Conservation (phyloP, 1,140 invertebrate species). For the Lordiphosa collinella region DNA sequence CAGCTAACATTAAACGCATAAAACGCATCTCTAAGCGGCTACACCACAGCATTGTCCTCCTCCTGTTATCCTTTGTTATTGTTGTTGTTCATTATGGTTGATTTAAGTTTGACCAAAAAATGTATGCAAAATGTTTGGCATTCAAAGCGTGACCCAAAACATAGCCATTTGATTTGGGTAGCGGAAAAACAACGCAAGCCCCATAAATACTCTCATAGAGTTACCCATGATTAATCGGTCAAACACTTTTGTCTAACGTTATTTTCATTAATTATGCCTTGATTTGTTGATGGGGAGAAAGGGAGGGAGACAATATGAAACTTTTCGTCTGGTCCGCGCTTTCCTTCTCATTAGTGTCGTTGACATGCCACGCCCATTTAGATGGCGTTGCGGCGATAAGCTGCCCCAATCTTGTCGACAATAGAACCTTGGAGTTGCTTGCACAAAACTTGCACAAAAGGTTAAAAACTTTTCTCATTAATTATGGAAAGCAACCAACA, state of each 20-base stretch:
- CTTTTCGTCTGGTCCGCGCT: conserved; percentile 18
- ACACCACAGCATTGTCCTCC: background rate
- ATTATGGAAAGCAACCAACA: conserved; percentile 42
- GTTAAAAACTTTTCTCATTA: conserved; percentile 63
- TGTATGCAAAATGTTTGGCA: conserved; percentile 12
- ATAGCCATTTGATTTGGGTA: background rate
- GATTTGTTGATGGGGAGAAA: conserved; percentile 5
- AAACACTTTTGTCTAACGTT: conserved; percentile 33
- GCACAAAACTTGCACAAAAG: conserved; percentile 57
- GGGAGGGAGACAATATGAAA: background rate
- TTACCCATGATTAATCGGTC: conserved; percentile 37
- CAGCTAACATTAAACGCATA: background rate
- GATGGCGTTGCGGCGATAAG: conserved; percentile 57
- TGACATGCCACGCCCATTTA: conserved; percentile 48
- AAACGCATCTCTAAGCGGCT: conserved; percentile 2
- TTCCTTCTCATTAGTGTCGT: conserved; percentile 40
- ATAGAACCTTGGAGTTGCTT: conserved; percentile 20
- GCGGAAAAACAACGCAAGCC: background rate
- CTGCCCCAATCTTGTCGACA: conserved; percentile 36
- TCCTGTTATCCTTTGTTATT: conserved; percentile 1
- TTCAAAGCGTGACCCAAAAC: conserved; percentile 26
- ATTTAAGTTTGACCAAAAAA: conserved; percentile 17
- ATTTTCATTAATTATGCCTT: conserved; percentile 46
- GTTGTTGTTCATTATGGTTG: conserved; percentile 13
- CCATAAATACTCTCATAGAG: background rate